Conservation (phyloP, 2,888 invertebrate genomes). For the Sminthurinus aureus region DNA sequence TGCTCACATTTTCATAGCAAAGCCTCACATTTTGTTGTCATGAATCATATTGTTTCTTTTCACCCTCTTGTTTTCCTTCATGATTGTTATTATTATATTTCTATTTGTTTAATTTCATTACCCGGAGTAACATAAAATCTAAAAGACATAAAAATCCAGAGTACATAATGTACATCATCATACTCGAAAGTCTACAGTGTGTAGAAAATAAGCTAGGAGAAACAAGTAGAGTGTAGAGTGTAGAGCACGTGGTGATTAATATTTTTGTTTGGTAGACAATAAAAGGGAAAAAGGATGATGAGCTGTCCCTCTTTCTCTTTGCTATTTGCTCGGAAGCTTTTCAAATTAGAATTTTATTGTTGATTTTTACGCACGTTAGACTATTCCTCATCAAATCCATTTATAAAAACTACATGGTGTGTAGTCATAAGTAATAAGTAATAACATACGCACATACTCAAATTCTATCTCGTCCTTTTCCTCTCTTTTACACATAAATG, state of each 20-base stretch:
- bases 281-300: not conserved
- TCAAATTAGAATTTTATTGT: conserved; percentile 29
- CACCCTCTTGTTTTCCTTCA: no score
- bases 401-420: not conserved
- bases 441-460: not conserved
- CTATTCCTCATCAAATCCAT: not conserved
- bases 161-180: no score
- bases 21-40: no score
- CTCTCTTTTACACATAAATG: not conserved
- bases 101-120: no score
- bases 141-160: no score
- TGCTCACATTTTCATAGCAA: no score
- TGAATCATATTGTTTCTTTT: no score
- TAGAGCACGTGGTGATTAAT: conserved; percentile 2
- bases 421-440: not conserved
- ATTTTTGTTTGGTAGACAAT: conserved; percentile 12
- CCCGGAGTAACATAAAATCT: no score
- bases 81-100: no score
- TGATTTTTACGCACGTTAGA: conserved; percentile 31
- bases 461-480: not conserved
- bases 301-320: not conserved
- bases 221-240: no score
- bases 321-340: conserved; percentile 5
- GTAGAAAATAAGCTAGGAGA: no score
- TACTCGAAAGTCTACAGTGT: no score